phyloP scores from a whole-genome alignment of 2,888 invertebrate genomes.

The Asteroscopus sphinx region DNA sequence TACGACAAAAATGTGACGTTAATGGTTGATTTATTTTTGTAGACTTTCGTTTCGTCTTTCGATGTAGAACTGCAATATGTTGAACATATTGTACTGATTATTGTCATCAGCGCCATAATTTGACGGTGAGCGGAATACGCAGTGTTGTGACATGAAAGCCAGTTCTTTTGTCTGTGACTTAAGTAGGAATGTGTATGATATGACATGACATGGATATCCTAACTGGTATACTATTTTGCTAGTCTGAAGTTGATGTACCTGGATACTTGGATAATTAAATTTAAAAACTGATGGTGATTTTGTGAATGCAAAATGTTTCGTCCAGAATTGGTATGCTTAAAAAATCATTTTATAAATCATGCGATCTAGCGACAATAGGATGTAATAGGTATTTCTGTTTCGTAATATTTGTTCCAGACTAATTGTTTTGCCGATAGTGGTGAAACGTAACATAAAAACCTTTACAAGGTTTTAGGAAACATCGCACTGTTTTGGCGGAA shows the following conservation, averaged over 20 bases:
- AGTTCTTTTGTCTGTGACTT: slow-evolving; percentile 26
- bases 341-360: too few species aligned
- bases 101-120: slow-evolving; percentile 8
- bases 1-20: slow-evolving; percentile 15
- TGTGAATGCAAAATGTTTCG: too few species aligned
- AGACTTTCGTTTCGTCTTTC: neutral
- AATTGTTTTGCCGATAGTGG: neutral
- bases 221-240: too few species aligned
- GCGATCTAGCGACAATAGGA: too few species aligned
- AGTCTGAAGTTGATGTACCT: too few species aligned
- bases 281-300: too few species aligned
- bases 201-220: neutral
- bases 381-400: neutral
- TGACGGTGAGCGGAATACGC: slow-evolving; percentile 10
- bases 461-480: neutral
- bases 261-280: too few species aligned
- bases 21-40: slow-evolving; percentile 31
- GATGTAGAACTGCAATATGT: neutral
- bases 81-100: neutral
- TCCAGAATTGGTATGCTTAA: too few species aligned
- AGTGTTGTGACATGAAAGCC: slow-evolving; percentile 8
- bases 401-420: neutral
- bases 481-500: neutral
- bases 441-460: neutral
- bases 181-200: neutral